Conservation (phyloP, 2,797 vertebrate genomes). For the Lerista edwardsae region DNA sequence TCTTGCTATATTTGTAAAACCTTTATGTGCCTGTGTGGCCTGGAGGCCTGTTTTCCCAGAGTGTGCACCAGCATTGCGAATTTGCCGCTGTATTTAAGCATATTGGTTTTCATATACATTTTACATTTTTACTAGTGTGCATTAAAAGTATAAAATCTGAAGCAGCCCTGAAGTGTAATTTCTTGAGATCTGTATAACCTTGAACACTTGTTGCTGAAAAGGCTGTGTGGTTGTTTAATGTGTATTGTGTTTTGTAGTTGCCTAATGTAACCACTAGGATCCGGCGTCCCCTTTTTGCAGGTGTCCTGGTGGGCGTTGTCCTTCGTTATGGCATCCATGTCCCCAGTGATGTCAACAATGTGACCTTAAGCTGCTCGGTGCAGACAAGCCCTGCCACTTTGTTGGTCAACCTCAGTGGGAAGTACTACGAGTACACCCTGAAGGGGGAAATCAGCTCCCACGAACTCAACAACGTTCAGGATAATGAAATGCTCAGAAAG, state of each 20-base stretch:
- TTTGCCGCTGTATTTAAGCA: neutral
- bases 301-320: slow-evolving; percentile 91
- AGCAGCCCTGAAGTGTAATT: no score
- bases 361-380: slow-evolving; percentile 88
- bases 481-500: slow-evolving; percentile 98
- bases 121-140: neutral
- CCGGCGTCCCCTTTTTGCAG: slow-evolving; percentile 70
- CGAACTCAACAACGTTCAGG: slow-evolving; percentile 87
- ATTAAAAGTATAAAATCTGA: neutral
- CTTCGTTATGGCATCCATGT: slow-evolving; percentile 94
- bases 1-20: neutral
- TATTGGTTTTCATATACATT: neutral
- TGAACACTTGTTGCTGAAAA: neutral
- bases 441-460: slow-evolving; percentile 90
- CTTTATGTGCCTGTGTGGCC: no score
- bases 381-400: slow-evolving; percentile 91
- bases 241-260: neutral
- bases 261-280: neutral
- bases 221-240: neutral
- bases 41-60: neutral
- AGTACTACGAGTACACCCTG: slow-evolving; percentile 95
- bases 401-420: slow-evolving; percentile 93
- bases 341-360: slow-evolving; percentile 87
- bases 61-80: neutral
- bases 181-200: neutral